Base-by-base conservation (phyloP, 92 coral and sea anemone species). In the Actinostola sp. region DNA sequence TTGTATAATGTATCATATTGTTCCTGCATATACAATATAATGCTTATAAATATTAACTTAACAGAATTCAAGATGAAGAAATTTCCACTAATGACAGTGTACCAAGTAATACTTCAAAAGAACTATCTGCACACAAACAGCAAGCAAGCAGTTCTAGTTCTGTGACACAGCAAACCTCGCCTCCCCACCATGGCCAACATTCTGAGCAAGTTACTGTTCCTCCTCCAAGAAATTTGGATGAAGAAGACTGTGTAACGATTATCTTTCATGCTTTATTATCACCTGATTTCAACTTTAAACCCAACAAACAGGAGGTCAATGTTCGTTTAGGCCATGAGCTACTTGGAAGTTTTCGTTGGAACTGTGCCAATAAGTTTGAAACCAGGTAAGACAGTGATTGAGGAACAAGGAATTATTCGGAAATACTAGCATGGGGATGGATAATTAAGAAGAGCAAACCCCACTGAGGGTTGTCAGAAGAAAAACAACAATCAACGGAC, bases 211-310 rank as follows among this genome's bases (percentile, higher is more conserved):
- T 14, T 11, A 12, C 2, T 57, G 21, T 29, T 26, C 21, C 63
- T 27, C 17, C 19, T 4, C 36, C 63, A 28, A 57, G 13, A 2
- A 57, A 27, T 39, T 23, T 28, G 17, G 36, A 41, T 25, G 39
- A 15, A 8, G 55, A 71, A 56, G 51, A 61, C 15, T 77, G 78
- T 7, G 56, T 82, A 1, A 88, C 86, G 1, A 79, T 88, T 44
- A 79, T 83, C 44, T 88, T 88, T 53, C 92, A 88, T 30, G 89
- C 75, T 28, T 43, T 83, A 15, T 50, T 88, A 35, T 71, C 74
- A 29, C 62, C 74, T 28, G 71, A 67, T 27, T 51, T 74, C 6
- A 66, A 72, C 35, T 82, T 87, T 15, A 83, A 66, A 30, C 61
- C 55, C 41, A 21, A 25, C n/a, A 76, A 34, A 3, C 75, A 57